phyloP scores from a whole-genome alignment of 2,113 vertebrate species.

The Chamaetylas fuelleborni region DNA sequence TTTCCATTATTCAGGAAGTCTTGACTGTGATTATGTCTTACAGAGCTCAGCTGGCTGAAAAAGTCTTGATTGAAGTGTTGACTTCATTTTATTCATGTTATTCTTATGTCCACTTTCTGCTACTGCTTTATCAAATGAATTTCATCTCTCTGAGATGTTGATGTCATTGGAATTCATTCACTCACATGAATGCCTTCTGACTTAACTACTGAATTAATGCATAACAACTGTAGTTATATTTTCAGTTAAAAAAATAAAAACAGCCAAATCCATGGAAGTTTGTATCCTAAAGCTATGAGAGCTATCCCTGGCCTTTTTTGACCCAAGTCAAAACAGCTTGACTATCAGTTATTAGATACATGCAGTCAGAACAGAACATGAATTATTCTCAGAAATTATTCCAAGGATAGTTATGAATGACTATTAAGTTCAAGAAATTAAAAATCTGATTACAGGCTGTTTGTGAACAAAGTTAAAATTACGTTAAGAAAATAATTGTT shows the following conservation, averaged over 20 bases:
- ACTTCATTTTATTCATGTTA: background rate
- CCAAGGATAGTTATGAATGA: background rate
- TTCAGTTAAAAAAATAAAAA: accelerated
- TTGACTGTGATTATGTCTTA: background rate
- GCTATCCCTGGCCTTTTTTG: background rate
- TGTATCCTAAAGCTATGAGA: background rate
- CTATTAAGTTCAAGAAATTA: background rate
- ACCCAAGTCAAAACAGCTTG: background rate
- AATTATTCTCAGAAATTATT: slow-evolving; percentile 18
- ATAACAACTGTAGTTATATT: background rate
- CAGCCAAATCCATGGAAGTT: background rate
- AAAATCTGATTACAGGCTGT: background rate
- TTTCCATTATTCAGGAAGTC: background rate
- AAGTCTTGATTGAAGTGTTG: background rate
- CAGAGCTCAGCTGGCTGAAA: accelerated
- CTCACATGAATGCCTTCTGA: background rate
- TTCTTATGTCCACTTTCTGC: background rate
- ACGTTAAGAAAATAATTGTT: slow-evolving; percentile 5
- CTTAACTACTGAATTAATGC: background rate
- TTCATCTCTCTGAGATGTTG: background rate
- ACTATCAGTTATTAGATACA: background rate
- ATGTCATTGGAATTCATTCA: background rate
- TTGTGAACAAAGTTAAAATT: background rate
- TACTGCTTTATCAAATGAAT: background rate
- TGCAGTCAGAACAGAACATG: background rate